Conservation (phyloP, 2,113 vertebrate genomes). For the Pyrgilauda ruficollis region DNA sequence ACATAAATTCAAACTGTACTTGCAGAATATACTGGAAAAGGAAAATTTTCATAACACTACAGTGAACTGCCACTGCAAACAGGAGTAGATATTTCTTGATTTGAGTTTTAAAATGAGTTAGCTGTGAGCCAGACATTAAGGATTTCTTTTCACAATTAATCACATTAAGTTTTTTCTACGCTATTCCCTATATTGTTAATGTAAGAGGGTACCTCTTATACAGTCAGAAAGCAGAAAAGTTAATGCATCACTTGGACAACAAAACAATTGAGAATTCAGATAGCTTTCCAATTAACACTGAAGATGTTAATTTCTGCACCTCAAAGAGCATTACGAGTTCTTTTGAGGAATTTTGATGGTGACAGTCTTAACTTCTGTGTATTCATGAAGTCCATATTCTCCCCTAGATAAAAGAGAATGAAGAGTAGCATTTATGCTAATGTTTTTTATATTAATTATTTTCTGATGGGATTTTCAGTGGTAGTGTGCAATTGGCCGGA, state of each 20-base stretch:
- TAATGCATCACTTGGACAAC: neutral
- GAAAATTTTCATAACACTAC: neutral
- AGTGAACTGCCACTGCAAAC: neutral
- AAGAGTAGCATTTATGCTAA: neutral
- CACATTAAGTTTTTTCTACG: neutral
- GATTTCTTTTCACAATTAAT: neutral
- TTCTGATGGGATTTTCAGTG: neutral
- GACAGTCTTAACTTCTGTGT: constrained; percentile 88
- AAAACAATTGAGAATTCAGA: neutral
- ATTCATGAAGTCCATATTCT: constrained; percentile 86
- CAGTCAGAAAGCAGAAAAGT: neutral
- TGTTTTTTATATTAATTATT: neutral
- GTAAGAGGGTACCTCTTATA: neutral
- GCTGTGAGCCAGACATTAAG: neutral
- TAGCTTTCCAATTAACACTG: neutral
- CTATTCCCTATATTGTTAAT: neutral
- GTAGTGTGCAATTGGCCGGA: neutral
- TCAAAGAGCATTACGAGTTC: constrained; percentile 76
- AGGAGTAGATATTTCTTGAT: neutral
- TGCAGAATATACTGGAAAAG: neutral
- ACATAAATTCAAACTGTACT: neutral
- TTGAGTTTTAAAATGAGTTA: neutral
- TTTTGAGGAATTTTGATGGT: constrained; percentile 87
- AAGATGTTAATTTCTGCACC: neutral
- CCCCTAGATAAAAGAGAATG: constrained; percentile 71